phyloP scores from a whole-genome alignment of 2,888 invertebrate species.

The Hydraecia micacea region DNA sequence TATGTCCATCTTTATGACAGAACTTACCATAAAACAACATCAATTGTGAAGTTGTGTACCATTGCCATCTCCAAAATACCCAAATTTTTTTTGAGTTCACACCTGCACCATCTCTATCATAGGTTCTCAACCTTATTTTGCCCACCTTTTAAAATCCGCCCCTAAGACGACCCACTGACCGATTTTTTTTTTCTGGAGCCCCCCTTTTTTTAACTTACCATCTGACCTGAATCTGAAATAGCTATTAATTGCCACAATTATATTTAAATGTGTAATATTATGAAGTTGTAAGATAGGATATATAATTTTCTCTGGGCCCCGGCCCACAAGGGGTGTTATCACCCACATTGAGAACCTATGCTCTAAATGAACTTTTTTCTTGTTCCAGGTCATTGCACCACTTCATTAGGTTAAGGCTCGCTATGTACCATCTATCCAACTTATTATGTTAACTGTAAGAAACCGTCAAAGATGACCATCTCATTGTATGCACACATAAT shows the following conservation, averaged over 20 bases:
- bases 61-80: background rate
- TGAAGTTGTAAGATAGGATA: background rate
- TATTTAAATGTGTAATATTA: background rate
- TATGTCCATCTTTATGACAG: background rate
- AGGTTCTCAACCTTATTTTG: background rate
- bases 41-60: background rate
- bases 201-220: background rate
- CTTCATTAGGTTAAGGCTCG: conserved; percentile 82
- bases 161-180: too few species aligned
- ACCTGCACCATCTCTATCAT: too few species aligned
- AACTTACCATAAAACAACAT: background rate
- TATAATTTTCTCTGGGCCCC: background rate
- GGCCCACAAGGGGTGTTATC: background rate
- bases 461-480: conserved; percentile 86
- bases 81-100: background rate
- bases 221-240: background rate
- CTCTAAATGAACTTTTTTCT: conserved; percentile 53
- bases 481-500: conserved; percentile 80
- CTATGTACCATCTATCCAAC: conserved; percentile 76
- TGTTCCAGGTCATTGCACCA: conserved; percentile 79
- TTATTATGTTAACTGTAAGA: conserved; percentile 76
- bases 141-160: too few species aligned
- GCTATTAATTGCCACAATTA: background rate
- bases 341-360: background rate
- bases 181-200: too few species aligned